Base-by-base conservation (phyloP, 2,113 vertebrate species). In the Phyllostomus hastatus region DNA sequence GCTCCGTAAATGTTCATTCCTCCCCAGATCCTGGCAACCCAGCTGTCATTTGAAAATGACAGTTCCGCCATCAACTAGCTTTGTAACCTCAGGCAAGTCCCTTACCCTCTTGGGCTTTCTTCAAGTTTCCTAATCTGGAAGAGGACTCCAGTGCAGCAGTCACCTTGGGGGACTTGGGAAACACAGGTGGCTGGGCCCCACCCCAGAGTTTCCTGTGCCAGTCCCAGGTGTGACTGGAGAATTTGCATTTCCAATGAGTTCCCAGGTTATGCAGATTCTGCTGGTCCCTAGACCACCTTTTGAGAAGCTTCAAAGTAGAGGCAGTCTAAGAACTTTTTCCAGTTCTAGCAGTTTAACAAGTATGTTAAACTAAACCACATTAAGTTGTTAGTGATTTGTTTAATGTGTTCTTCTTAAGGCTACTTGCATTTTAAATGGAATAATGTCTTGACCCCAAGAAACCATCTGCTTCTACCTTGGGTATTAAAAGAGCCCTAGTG, bases 341-440 rank as follows among this genome's bases (percentile, higher is more conserved):
- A 86, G 88, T 10, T 80, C 64, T 67, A 46, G 59, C 0, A 0
- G 50, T 64, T 94, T 73, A 46, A 67, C 48, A 61, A 69, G 54
- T 78, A 72, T n/a, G 78, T 78, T 84, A 93, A 91, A 87, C 11
- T 26, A 85, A 92, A 61, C 50, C 75, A 91, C 28, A 43, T 70
- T 48, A 41, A 52, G 70, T 52, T 82, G 35, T 19, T 64, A 38
- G 79, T 91, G 91, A 38, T 46, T 43, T 80, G 70, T 43, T 90
- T 85, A 79, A 79, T 76, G 28, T 22, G 46, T 66, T 85, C 88
- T 79, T 95, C 80, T 85, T 75, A 52, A 15, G 12, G 17, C 4
- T 43, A 46, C 70, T 90, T 86, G n/a, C 48, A 22, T 76, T 83
- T 96, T 91, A 92, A 97, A 35, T n/a, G 85, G 52, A 91, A 95